Evolutionary conservation across 2,797 vertebrate species (phyloP).

Genomic region (Sebastes miniatus): DNA sequence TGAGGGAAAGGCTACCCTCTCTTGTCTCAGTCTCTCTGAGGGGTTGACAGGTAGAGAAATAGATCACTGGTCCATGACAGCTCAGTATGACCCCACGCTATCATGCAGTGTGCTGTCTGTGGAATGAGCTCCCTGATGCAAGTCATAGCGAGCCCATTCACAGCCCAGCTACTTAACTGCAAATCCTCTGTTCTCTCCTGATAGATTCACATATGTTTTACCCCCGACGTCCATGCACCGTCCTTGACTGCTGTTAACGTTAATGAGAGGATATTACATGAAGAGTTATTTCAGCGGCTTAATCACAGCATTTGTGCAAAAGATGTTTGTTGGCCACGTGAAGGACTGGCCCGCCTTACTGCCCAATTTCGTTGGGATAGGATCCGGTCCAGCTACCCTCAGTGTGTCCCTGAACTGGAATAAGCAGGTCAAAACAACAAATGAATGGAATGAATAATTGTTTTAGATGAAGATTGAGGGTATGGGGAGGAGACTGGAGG

Average conservation of each 20-base stretch:
- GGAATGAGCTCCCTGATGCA: slow-evolving; percentile 73
- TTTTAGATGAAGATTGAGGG: slow-evolving; percentile 57
- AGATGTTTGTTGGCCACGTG: slow-evolving; percentile 54
- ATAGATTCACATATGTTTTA: slow-evolving; percentile 57
- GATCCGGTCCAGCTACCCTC: slow-evolving; percentile 36
- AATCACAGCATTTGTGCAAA: slow-evolving; percentile 47
- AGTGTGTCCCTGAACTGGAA: slow-evolving; percentile 59
- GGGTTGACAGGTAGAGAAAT: slow-evolving; percentile 91
- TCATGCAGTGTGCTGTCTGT: slow-evolving; percentile 64
- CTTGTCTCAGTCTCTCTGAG: slow-evolving; percentile 79
- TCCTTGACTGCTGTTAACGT: slow-evolving; percentile 74
- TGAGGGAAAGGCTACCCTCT: slow-evolving; percentile 62
- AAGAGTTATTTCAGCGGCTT: slow-evolving; percentile 60
- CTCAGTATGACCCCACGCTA: slow-evolving; percentile 76
- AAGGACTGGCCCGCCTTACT: slow-evolving; percentile 46
- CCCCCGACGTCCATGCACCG: slow-evolving; percentile 53
- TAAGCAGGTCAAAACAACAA: slow-evolving; percentile 59
- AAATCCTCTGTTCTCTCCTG: slow-evolving; percentile 58
- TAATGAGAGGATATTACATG: slow-evolving; percentile 69
- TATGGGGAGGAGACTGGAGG: slow-evolving; percentile 31
- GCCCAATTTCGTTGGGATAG: slow-evolving; percentile 52
- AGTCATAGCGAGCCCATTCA: slow-evolving; percentile 59
- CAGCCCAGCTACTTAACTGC: slow-evolving; percentile 59
- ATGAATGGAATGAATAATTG: slow-evolving; percentile 63
- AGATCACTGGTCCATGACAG: slow-evolving; percentile 89